These are phyloP conservation scores for Heliconius cydno DNA, from an alignment of 2,888 invertebrate species.

Conservation along the genomic window DNA sequence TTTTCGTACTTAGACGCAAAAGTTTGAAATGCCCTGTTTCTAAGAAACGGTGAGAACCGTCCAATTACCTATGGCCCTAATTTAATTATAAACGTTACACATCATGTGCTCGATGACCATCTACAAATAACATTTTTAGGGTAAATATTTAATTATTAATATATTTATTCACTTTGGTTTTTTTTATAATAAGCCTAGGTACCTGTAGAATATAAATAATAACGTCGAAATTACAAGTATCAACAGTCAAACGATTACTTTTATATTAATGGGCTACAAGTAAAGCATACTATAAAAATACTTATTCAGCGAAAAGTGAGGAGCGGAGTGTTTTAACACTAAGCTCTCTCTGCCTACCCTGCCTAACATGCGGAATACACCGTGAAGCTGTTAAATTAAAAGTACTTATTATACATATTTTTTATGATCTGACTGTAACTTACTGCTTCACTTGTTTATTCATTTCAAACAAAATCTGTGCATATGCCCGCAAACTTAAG, in stretches of 20 bases:
- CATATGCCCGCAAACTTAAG: too few relatives aligned
- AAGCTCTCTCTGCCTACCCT: too few relatives aligned
- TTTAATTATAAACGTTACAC: conserved; percentile 42
- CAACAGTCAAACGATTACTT: neutral
- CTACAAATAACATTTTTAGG: conserved; percentile 2
- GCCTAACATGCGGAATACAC: too few relatives aligned
- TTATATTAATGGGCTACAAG: neutral
- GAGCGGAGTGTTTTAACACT: neutral
- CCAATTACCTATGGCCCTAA: conserved; percentile 43
- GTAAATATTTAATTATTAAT: conserved; percentile 10
- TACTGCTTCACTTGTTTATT: too few relatives aligned
- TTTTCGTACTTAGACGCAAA: neutral
- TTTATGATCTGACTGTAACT: too few relatives aligned
- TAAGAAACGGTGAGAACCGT: conserved; percentile 40
- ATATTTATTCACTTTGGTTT: neutral
- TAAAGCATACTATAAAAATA: neutral
- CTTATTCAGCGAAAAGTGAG: neutral
- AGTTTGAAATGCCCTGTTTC: conserved; percentile 13
- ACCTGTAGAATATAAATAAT: conserved; percentile 1
- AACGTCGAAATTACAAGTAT: neutral
- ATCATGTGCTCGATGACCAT: conserved; percentile 14
- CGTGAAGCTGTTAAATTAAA: too few relatives aligned
- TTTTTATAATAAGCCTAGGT: neutral
- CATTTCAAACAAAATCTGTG: too few relatives aligned
- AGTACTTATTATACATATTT: too few relatives aligned